Evolutionary conservation across 2,797 vertebrate species (phyloP), one percentile per base, ranked within the genome.

Genomic region (Scolopax rusticola): DNA sequence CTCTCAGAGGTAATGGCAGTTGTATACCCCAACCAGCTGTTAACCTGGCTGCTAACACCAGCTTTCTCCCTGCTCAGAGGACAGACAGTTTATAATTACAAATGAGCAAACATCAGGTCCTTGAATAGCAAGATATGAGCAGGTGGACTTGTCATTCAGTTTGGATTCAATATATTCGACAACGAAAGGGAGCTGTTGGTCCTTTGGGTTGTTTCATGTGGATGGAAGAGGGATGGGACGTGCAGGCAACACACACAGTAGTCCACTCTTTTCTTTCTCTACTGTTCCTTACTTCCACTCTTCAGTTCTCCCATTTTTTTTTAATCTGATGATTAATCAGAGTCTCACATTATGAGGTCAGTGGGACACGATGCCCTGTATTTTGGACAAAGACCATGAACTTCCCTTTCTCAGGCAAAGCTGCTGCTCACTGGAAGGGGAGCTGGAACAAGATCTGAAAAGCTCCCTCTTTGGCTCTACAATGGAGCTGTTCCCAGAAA

Each of bases 351-450:
- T 0, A 1, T n/a, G 38, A 63, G 8, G 23, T 17, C 2, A 3
- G 13, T 75, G 25, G 45, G 56, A 64, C 1, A 0, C 6, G 24
- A 36, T 5, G 5, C 15, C 15, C 36, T 45, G 12, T 0, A 28
- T 51, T 64, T 54, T 78, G 11, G 15, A 11, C 17, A 16, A 63
- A 38, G 50, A 18, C 24, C 20, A 9, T 15, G 32, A 1, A 6
- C 18, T 43, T 61, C 17, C 14, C 9, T 64, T 20, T 33, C 48
- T 70, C 11, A 11, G 54, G 16, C 9, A 59, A 20, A 75, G 19
- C 14, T 60, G 36, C 12, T 8, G 2, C 41, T 68, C 0, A 0
- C 25, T 40, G 43, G 11, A 45, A 70, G 6, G 15, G 8, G 28
- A 68, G 23, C n/a, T 40, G 12, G 5, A 54, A 36, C 10, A 27